Evolutionary conservation across 2,888 invertebrate species (phyloP).

Genomic region (Drosophila siamana): DNA sequence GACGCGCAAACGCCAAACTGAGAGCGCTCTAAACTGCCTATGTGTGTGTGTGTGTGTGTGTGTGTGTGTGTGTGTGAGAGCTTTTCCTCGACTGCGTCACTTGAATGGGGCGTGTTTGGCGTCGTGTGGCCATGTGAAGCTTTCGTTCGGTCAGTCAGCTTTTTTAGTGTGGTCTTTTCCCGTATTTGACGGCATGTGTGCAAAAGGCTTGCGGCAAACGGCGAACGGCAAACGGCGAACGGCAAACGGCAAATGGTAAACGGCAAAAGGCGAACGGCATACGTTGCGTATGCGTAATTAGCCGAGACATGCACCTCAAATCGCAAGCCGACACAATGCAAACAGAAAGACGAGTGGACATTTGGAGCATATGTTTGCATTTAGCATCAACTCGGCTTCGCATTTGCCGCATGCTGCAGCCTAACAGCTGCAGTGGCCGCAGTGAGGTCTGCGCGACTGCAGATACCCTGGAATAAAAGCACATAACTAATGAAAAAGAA

Average conservation of each 20-base stretch:
- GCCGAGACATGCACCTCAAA: constrained; percentile 51
- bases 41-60: not conserved
- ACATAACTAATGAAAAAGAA: no score
- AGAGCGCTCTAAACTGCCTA: no score
- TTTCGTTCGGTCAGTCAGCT: constrained; percentile 32
- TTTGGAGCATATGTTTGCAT: not conserved
- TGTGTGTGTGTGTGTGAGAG: constrained; percentile 9
- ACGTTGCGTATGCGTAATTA: constrained; percentile 28
- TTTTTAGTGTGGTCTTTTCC: constrained; percentile 18
- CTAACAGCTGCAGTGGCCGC: not conserved
- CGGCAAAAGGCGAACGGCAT: not conserved
- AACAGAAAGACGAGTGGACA: not conserved
- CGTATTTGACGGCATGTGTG: not conserved
- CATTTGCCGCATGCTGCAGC: not conserved
- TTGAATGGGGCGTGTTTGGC: constrained; percentile 10
- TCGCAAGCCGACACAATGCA: constrained; percentile 1
- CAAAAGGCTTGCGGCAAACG: not conserved
- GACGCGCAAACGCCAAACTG: constrained; percentile 25
- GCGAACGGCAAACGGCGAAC: no score
- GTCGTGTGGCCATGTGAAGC: constrained; percentile 25
- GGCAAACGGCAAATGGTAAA: not conserved
- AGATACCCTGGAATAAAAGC: no score
- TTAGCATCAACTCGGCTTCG: not conserved
- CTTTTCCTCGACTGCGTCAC: constrained; percentile 33
- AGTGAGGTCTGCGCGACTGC: no score